Percentiles rank a stretch among this genome's conserved stretches.
phyloP scores from a whole-genome alignment of 2,797 vertebrate genomes.

The Mormyrus hasselquistii region DNA sequence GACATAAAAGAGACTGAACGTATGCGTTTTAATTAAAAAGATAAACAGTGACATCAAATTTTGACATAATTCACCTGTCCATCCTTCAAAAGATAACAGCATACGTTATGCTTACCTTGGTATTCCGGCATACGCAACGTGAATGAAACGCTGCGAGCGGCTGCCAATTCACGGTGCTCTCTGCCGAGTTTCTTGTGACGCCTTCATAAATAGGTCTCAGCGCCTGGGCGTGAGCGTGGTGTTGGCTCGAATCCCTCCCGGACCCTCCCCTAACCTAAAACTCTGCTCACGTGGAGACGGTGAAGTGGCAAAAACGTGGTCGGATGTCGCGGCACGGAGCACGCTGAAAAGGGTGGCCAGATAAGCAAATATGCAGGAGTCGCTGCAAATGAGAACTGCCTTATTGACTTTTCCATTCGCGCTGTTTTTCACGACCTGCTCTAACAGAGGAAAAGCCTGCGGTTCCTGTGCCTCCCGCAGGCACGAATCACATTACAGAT shows the following conservation, averaged over 20 bases:
- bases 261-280: constrained; percentile 48
- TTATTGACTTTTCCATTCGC: constrained; percentile 48
- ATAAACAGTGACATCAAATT: not conserved
- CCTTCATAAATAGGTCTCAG: constrained; percentile 53
- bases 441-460: not conserved
- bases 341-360: constrained; percentile 35
- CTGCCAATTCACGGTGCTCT: not conserved
- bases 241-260: constrained; percentile 39
- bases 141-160: not conserved
- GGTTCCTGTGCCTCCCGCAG: not conserved
- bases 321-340: constrained; percentile 28
- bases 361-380: constrained; percentile 46
- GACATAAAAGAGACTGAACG: not conserved
- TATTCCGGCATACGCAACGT: not conserved
- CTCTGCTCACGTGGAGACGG: constrained; percentile 61
- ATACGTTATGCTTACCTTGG: not conserved
- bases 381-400: constrained; percentile 35
- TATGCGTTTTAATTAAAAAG: not conserved
- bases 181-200: constrained; percentile 26
- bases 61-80: not conserved
- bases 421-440: not conserved
- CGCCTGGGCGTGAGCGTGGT: constrained; percentile 42
- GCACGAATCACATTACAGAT: not conserved
- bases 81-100: not conserved
- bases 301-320: constrained; percentile 47